Evolutionary conservation across 2,113 vertebrate genomes (phyloP), one percentile per base, ranked within the genome.

Genomic region (Hepsetus odoe): DNA sequence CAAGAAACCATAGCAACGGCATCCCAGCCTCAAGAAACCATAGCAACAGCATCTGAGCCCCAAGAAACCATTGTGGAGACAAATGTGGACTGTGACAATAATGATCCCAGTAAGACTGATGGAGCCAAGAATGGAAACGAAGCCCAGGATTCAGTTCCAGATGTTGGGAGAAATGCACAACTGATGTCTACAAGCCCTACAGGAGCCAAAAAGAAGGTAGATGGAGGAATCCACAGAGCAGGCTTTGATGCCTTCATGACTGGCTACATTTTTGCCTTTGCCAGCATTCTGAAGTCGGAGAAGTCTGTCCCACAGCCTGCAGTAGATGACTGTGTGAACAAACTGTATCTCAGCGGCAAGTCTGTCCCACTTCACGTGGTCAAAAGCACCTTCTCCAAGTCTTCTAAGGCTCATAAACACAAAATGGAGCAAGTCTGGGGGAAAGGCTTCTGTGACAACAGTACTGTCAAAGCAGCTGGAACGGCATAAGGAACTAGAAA

Each of bases 241-340:
- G 97, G 98, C 7, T 99, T 99, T 3, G 98, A 99, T 4, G 97
- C 97, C 0, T 99, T 98, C 84, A 99, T 99, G 97, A 99, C 97
- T 0, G 98, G 94, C 16, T 99, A 94, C 14, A 92, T 99, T 84
- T 98, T 99, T 85, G 95, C 94, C 72, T 94, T 94, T 0, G 90
- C 96, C 0, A 90, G 88, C 77, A 78, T 92, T 62, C 73, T 92
- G 22, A 87, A 82, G 2, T 88, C 86, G 1, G 68, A 77, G 0
- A 74, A 89, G 0, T 0, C 24, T 0, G 80, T 2, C 0, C 66
- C 85, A 69, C 87, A 67, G 56, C 62, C 83, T 0, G 94, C 92
- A 90, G 78, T 97, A 42, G 92, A 95, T 3, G 85, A 86, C 3
- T 96, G 96, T 80, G 87, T 93, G 35, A 99, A 99, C 83, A 99